Percentiles rank a stretch among this genome's conserved stretches.
Conservation (phyloP, 2,888 invertebrate genomes). For the Pyralis farinalis region DNA sequence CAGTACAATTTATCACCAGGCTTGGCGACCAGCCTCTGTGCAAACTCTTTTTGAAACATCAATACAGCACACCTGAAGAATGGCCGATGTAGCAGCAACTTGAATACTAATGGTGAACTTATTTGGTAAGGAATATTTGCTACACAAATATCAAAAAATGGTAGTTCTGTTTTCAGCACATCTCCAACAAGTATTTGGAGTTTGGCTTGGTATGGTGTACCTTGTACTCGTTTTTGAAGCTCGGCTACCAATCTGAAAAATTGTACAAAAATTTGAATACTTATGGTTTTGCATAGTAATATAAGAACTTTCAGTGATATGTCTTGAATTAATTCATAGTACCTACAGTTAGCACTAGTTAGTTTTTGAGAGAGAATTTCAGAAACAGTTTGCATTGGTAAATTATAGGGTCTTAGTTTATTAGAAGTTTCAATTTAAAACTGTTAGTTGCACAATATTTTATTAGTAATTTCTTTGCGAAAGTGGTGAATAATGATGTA, state of each 20-base stretch:
- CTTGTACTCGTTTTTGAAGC: slow-evolving; percentile 97
- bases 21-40: slow-evolving; percentile 96
- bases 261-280: neutral
- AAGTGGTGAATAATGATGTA: too few relatives aligned
- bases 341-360: too few relatives aligned
- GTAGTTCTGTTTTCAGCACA: slow-evolving; percentile 95
- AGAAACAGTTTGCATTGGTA: too few relatives aligned
- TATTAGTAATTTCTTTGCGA: too few relatives aligned
- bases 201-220: slow-evolving; percentile 93
- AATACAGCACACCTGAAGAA: slow-evolving; percentile 96
- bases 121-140: slow-evolving; percentile 99
- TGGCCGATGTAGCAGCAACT: slow-evolving; percentile 92
- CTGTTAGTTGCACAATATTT: too few relatives aligned
- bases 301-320: too few relatives aligned
- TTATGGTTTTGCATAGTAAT: too few relatives aligned
- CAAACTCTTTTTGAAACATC: slow-evolving; percentile 99
- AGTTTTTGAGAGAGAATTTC: too few relatives aligned
- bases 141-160: slow-evolving; percentile 98
- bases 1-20: slow-evolving; percentile 99
- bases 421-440: too few relatives aligned
- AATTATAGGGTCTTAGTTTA: too few relatives aligned
- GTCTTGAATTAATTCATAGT: too few relatives aligned
- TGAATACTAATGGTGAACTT: slow-evolving; percentile 97
- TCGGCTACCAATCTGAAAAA: slow-evolving; percentile 92
- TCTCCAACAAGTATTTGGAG: slow-evolving; percentile 96